phyloP scores from a whole-genome alignment of 2,113 vertebrate species.

The Ceyx margarethae region DNA sequence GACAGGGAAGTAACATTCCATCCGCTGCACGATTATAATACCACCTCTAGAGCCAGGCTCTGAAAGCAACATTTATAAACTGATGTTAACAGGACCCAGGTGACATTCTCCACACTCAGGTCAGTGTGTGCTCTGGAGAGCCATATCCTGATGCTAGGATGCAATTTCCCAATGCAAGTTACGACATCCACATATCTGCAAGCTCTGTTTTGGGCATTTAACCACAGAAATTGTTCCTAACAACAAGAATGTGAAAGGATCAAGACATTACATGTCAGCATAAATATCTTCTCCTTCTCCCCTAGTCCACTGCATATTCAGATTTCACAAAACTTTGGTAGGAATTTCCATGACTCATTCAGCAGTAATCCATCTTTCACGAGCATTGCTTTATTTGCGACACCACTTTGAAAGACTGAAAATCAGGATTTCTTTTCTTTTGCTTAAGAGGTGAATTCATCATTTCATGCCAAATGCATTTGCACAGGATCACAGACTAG shows the following conservation, averaged over 20 bases:
- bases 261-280: slow-evolving; percentile 56
- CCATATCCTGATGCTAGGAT: neutral
- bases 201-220: slow-evolving; percentile 6
- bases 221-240: slow-evolving; percentile 34
- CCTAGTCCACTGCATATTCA: neutral
- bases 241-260: slow-evolving; percentile 15
- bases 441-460: neutral
- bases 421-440: neutral
- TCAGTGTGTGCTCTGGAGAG: neutral
- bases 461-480: neutral
- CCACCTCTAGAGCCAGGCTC: neutral
- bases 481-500: neutral
- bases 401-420: slow-evolving; percentile 1
- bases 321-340: slow-evolving; percentile 55
- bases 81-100: slow-evolving; percentile 16
- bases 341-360: slow-evolving; percentile 59
- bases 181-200: neutral
- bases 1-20: slow-evolving; percentile 33
- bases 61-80: slow-evolving; percentile 7
- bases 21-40: neutral
- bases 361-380: slow-evolving; percentile 27
- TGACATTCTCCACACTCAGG: neutral
- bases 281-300: slow-evolving; percentile 30
- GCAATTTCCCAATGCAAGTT: slow-evolving; percentile 16
- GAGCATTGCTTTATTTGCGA: slow-evolving; percentile 15